Conservation (phyloP, 2,113 vertebrate species). For the Cyphomyrus discorhynchus region DNA sequence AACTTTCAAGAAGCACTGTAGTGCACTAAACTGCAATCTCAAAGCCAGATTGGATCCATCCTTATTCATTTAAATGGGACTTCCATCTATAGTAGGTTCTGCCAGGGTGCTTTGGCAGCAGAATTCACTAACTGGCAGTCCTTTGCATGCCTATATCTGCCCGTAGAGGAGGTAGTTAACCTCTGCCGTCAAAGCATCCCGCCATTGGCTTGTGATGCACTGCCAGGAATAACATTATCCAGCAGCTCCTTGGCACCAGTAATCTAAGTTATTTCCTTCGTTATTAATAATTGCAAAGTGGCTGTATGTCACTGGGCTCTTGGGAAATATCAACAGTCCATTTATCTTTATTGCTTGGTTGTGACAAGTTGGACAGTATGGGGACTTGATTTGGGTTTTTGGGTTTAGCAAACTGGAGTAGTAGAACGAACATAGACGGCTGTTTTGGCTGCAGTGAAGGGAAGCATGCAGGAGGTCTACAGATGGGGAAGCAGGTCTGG, state of each 20-base stretch:
- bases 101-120: background rate
- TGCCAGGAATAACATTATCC: background rate
- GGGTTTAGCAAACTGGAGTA: background rate
- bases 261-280: background rate
- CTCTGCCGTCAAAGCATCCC: background rate
- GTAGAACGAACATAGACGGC: background rate
- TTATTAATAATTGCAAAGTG: background rate
- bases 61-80: background rate
- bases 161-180: background rate
- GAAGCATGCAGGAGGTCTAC: background rate
- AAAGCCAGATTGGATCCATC: background rate
- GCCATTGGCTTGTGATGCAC: background rate
- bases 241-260: background rate
- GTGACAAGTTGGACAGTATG: background rate
- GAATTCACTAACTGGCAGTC: background rate
- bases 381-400: background rate
- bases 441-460: background rate
- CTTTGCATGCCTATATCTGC: background rate
- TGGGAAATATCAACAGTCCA: background rate
- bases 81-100: background rate
- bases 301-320: background rate
- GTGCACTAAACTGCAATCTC: background rate
- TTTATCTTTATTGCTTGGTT: background rate
- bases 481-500: background rate
- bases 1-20: background rate